Base-by-base conservation (phyloP, 2,113 vertebrate species). In the Conger conger region DNA sequence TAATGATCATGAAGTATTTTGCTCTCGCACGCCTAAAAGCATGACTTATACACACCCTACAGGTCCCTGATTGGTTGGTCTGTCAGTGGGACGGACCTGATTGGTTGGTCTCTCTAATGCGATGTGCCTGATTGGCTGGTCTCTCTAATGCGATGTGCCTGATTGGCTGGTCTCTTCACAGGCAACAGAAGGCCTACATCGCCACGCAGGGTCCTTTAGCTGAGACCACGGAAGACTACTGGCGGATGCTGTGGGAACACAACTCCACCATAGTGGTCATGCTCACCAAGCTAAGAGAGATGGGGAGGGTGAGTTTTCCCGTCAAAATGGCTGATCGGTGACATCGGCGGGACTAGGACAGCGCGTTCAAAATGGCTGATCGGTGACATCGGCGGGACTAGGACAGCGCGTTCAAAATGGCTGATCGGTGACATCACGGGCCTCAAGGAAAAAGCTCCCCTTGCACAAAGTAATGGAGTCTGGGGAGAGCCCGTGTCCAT, bases 231-330 rank as follows among this genome's bases (percentile, higher is more conserved):
- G 98, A 99, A 93, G 98, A 99, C 91, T 99, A 99, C 93, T 99
- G 98, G 98, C 95, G 98, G 91, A 99, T 99, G 98, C 97, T 99
- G 45, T 99, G 98, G 98, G 98, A 99, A 82, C 98, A 99, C 93
- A 99, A 99, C 93, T 99, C 98, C 82, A 99, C 98, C 83, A 99
- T 99, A 54, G 97, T 99, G 7, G 98, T 99, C 86, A 99, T 99
- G 98, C 96, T 99, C n/a, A 99, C 98, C 91, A 99, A 99, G 89
- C 96, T 99, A 80, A 93, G 98, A 93, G 98, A 99, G 94, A 99
- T 99, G 98, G 98, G 98, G 93, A 95, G 98, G 94, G 98, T 99
- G 94, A 94, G 95, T 93, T 82, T 82, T 50, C 20, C 37, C 45
- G 27, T 60, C n/a, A n/a, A n/a, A n/a, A n/a, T n/a, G n/a, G n/a